Evolutionary conservation across 2,888 invertebrate genomes (phyloP), one percentile per base, ranked within the genome.

Genomic region (Xanthia togata): DNA sequence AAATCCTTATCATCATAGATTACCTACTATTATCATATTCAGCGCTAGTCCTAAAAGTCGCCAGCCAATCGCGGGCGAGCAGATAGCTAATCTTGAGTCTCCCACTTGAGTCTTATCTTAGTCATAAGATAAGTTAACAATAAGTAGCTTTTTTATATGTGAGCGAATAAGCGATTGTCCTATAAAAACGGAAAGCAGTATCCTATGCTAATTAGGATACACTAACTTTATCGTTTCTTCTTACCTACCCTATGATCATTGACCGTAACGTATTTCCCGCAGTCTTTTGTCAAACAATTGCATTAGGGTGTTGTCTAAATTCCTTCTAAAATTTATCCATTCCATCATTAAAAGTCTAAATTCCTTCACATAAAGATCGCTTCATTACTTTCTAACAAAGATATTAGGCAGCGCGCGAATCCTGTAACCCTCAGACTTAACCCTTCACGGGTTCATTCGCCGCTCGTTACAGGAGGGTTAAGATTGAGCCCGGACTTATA

Each of bases 381-480:
- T 91, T 89, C 89, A 90, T 90, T 91, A 90, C 86, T 87, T 86
- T 82, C 80, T 86, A 85, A 89, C 87, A 85, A 88, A 90, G 85
- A 89, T 88, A 90, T 90, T 87, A 88, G 87, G 87, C 85, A 87
- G 86, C 81, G 86, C 79, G 86, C 77, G 84, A 86, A 89, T 79
- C 80, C 88, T 78, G 82, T 87, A 91, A 86, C 88, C 89, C 86
- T 85, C 84, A 88, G 88, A 84, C 83, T 73, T 62, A 83, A 87
- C 91, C 90, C 91, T 90, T 87, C 87, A 84, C 79, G 87, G 80
- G 88, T 89, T 89, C 88, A 91, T 87, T 88, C 91, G 89, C 90
- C 84, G 88, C 91, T 93, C 93, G 92, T 93, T 93, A 92, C 90
- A 87, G 89, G 92, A 93, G 95, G 94, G 94, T 93, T 94, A 91